Conservation (phyloP, 2,113 vertebrate genomes). For the Fregata magnificens region DNA sequence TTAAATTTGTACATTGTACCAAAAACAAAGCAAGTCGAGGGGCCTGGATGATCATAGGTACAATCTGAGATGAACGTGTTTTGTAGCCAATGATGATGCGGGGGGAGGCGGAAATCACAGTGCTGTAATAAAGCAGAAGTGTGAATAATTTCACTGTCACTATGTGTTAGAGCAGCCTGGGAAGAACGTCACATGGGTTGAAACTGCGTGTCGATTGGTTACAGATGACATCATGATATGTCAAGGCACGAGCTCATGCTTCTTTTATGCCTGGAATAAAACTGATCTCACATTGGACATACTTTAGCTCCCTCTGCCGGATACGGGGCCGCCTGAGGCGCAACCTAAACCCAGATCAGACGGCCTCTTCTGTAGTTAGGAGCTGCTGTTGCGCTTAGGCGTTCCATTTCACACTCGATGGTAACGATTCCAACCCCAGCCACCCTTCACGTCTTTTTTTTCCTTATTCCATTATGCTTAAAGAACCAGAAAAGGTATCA, state of each 20-base stretch:
- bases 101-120: not conserved
- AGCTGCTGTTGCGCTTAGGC: not conserved
- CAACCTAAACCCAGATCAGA: not conserved
- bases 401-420: accelerated
- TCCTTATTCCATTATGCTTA: not conserved
- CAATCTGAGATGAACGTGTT: not conserved
- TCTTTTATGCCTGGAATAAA: not conserved
- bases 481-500: not conserved
- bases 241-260: conserved; percentile 1
- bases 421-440: not conserved
- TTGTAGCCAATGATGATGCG: not conserved
- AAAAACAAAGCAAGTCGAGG: not conserved
- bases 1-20: not conserved
- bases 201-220: conserved; percentile 64
- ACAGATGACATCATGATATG: conserved; percentile 77
- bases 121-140: conserved; percentile 42
- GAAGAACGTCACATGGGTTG: conserved; percentile 43
- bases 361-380: accelerated
- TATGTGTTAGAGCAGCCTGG: conserved; percentile 49
- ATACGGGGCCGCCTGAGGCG: accelerated
- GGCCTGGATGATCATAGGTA: not conserved
- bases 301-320: conserved; percentile 75
- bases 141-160: conserved; percentile 62
- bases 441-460: not conserved
- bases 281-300: not conserved